Base-by-base conservation (phyloP, 2,113 vertebrate species). In the Albula glossodonta region DNA sequence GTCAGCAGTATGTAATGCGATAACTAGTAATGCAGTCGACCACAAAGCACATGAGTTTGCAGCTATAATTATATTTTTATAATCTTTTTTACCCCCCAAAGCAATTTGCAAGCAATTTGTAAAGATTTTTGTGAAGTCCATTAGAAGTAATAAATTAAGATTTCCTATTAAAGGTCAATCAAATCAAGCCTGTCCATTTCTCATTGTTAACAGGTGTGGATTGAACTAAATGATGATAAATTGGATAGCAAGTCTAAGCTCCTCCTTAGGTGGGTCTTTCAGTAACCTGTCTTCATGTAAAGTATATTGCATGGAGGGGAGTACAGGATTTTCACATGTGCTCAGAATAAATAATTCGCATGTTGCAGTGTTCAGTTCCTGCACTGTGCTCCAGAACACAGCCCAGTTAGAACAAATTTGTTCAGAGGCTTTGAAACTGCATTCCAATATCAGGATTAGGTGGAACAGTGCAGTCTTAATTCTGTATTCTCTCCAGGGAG, bases 21-120 rank as follows among this genome's bases (percentile, higher is more conserved):
- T 48, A 60, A 80, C 82, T 51, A 10, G 10, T 41, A 66, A 63
- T 78, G 22, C 57, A 50, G 12, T 78, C 7, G 48, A 19, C 82
- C 57, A 63, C 66, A 78, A 74, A 80, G 74, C 77, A 79, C 48
- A 48, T 50, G 9, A 25, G 56, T 60, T 78, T 52, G 79, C 53
- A 12, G 52, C 56, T n/a, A 50, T 82, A 70, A 83, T 86, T 83
- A 86, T 82, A 53, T 77, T 74, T 77, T 82, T 86, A 82, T 86
- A 25, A 82, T 57, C n/a, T 3, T 49, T 82, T 86, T 12, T 1
- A 13, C 19, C n/a, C 70, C 48, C 56, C 82, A 83, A 86, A 70
- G 60, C 56, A 50, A 81, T 63, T 81, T 51, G 52, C 25, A 81
- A 77, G 81, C 81, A 53, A 77, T 60, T 50, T 19, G 81, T 80